A percentile compares a stretch with the other conserved stretches of the same genome.
Conservation (phyloP, 2,113 vertebrate genomes). For the Polypterus bichir region DNA sequence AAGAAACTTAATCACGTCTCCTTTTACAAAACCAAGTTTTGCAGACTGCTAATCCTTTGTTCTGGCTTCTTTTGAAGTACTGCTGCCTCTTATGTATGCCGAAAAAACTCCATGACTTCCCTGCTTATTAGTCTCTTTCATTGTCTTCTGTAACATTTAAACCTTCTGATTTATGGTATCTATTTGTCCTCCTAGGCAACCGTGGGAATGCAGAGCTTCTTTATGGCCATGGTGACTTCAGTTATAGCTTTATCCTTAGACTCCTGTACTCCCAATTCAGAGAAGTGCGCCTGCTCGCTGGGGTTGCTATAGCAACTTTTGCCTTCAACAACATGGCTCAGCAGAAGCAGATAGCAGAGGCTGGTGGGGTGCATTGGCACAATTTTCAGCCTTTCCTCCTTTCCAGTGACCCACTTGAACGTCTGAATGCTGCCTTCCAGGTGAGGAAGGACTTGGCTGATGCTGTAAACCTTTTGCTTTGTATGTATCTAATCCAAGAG, state of each 20-base stretch:
- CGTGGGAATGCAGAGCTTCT: constrained; percentile 3
- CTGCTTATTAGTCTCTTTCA: too few species aligned
- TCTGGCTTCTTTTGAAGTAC: too few species aligned
- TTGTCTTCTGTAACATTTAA: too few species aligned
- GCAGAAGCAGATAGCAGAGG: constrained; percentile 5
- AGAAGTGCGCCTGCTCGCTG: constrained; percentile 4
- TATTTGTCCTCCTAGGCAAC: too few species aligned
- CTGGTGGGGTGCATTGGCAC: constrained; percentile 7
- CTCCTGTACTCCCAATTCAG: constrained; percentile 1
- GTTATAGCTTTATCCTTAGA: background rate
- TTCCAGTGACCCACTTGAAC: background rate
- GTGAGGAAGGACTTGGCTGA: background rate
- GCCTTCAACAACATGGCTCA: constrained; percentile 15
- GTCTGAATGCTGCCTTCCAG: constrained; percentile 12
- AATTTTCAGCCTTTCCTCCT: constrained; percentile 8
- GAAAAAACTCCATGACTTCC: too few species aligned
- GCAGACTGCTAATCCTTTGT: too few species aligned
- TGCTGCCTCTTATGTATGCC: too few species aligned
- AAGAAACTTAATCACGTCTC: too few species aligned
- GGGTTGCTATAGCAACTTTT: constrained; percentile 11
- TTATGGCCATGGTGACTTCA: background rate
- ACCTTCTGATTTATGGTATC: too few species aligned
- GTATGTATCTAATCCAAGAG: too few species aligned
- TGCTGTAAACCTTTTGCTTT: too few species aligned
- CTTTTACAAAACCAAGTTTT: too few species aligned